A percentile compares a stretch with the other conserved stretches of the same genome.
Evolutionary conservation across 2,888 invertebrate species (phyloP).

Genomic region (Ornithoptera alexandrae): DNA sequence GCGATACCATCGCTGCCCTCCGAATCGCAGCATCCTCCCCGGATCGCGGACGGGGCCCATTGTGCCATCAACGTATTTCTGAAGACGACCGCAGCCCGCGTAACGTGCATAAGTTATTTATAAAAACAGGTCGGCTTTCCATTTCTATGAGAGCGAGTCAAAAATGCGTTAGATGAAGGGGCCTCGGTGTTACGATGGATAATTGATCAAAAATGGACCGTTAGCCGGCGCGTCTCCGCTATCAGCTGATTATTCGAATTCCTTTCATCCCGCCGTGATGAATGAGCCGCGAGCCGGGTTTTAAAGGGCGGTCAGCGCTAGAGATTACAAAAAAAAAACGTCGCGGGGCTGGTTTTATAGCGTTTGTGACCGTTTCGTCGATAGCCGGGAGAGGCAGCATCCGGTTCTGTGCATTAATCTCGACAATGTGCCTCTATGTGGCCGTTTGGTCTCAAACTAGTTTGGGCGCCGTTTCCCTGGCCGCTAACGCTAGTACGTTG

Average conservation of each 20-base stretch:
- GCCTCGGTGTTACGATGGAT: constrained; percentile 43
- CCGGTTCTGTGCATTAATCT: constrained; percentile 75
- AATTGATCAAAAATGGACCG: constrained; percentile 70
- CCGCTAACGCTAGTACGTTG: constrained; percentile 52
- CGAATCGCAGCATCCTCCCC: constrained; percentile 55
- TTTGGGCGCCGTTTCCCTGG: constrained; percentile 66
- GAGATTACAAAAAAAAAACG: constrained; percentile 61
- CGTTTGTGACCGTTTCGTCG: constrained; percentile 70
- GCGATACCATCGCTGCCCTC: constrained; percentile 70
- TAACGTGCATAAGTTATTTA: constrained; percentile 51
- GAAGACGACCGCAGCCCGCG: constrained; percentile 38
- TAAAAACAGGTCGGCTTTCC: constrained; percentile 73
- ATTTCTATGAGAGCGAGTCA: constrained; percentile 61
- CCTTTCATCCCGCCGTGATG: constrained; percentile 68
- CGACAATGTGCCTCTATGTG: constrained; percentile 67
- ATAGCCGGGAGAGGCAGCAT: constrained; percentile 70
- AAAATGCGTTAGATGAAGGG: constrained; percentile 57
- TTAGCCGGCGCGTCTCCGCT: constrained; percentile 51
- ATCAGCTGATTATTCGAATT: constrained; percentile 70
- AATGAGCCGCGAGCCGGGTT: constrained; percentile 56
- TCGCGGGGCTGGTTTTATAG: constrained; percentile 65
- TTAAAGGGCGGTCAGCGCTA: constrained; percentile 62
- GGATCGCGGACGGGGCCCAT: constrained; percentile 45
- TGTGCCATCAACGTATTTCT: constrained; percentile 50
- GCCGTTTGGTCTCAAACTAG: constrained; percentile 72